Evolutionary conservation across 2,797 vertebrate genomes (phyloP).

Genomic region (Melanotaenia nigrans): DNA sequence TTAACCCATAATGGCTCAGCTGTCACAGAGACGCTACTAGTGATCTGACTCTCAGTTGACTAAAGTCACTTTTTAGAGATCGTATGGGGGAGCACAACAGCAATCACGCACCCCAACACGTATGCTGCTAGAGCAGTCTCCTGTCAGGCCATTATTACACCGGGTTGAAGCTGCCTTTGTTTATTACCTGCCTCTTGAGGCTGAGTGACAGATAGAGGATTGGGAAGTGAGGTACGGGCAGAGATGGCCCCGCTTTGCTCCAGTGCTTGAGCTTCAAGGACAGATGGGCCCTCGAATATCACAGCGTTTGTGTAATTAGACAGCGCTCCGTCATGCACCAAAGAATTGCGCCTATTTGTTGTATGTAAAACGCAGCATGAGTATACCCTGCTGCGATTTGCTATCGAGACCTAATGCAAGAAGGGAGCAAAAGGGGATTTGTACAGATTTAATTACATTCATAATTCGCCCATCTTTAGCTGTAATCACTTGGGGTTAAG

Average conservation of each 20-base stretch:
- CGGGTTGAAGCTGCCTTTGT: constrained; percentile 60
- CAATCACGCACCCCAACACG: constrained; percentile 21
- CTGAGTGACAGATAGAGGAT: constrained; percentile 69
- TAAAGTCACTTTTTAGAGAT: constrained; percentile 51
- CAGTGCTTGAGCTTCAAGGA: constrained; percentile 72
- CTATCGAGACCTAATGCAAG: constrained; percentile 64
- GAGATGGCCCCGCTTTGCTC: constrained; percentile 63
- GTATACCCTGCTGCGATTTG: constrained; percentile 55
- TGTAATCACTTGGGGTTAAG: constrained; percentile 71
- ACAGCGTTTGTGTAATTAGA: constrained; percentile 72
- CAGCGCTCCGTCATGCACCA: constrained; percentile 61
- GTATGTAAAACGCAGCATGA: constrained; percentile 61
- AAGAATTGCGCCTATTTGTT: constrained; percentile 67
- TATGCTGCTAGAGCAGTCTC: constrained; percentile 37
- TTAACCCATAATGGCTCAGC: constrained; percentile 29
- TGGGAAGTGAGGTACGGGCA: constrained; percentile 58
- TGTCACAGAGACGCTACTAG: constrained; percentile 41
- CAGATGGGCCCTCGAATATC: constrained; percentile 67
- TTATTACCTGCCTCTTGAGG: constrained; percentile 67
- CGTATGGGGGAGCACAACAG: constrained; percentile 21
- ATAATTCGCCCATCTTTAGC: constrained; percentile 73
- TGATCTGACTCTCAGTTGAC: constrained; percentile 43
- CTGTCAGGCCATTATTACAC: constrained; percentile 64
- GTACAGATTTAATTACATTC: constrained; percentile 76
- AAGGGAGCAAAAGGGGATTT: constrained; percentile 65